A percentile compares a stretch with the other conserved stretches of the same genome.
Evolutionary conservation across 2,113 vertebrate species (phyloP).

Genomic region (Arvicanthis niloticus): DNA sequence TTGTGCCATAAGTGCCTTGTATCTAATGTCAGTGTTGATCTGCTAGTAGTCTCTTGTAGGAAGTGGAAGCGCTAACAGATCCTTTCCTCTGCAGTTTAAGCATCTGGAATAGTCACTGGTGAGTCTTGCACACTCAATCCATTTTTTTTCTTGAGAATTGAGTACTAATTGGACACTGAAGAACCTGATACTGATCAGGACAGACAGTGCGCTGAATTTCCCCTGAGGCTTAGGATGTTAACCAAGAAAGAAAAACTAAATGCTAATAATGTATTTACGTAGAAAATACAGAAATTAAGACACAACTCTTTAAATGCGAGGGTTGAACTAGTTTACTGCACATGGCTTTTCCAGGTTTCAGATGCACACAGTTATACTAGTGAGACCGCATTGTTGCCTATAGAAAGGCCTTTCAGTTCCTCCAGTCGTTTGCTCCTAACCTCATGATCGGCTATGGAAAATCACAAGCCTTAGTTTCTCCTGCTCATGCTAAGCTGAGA

Average conservation of each 20-base stretch:
- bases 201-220: constrained; percentile 1
- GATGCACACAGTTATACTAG: constrained; percentile 37
- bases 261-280: constrained; percentile 34
- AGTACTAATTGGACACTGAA: not conserved
- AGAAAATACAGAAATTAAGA: constrained; percentile 48
- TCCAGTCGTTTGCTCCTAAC: not conserved
- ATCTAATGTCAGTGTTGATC: not conserved
- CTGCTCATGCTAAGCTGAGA: constrained; percentile 15
- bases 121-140: not conserved
- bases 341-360: constrained; percentile 40
- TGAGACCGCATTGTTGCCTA: not conserved
- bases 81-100: not conserved
- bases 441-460: not conserved
- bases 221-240: not conserved
- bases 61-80: not conserved
- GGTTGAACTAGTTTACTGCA: constrained; percentile 6
- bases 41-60: not conserved
- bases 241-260: constrained; percentile 36
- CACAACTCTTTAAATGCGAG: not conserved
- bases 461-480: not conserved
- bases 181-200: not conserved
- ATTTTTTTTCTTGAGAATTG: not conserved
- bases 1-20: not conserved
- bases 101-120: not conserved
- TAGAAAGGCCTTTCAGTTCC: not conserved